Evolutionary conservation across 2,113 vertebrate species (phyloP), one percentile per base, ranked within the genome.

Genomic region (Callaeas wilsoni): DNA sequence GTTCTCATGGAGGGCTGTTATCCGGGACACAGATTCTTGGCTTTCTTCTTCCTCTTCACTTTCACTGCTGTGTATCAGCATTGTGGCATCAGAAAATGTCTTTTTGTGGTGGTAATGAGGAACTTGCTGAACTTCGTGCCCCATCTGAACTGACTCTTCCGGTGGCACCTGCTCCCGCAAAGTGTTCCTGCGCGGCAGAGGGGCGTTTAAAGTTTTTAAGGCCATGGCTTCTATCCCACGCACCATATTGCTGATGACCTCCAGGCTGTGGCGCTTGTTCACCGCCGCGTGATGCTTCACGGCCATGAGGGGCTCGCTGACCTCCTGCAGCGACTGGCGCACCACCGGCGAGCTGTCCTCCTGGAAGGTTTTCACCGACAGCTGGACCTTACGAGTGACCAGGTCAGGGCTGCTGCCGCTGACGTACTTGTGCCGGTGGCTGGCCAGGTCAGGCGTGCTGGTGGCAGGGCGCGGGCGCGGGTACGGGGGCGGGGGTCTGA

Each of bases 41-140:
- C 98, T 50, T 76, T 97, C 98, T 44, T 97, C 98, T 30, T 98
- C 97, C 49, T 98, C 98, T 94, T 99, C 99, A 0, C 99, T 99
- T 92, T 99, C 99, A 2, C 99, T 99, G 97, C 99, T 99, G 96
- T 99, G 99, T 95, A 99, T 99, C 59, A 99, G 97, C 99, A 99
- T 99, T 0, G 99, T 99, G 86, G 99, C 99, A 13, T 99, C 99
- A 0, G 99, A 99, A 85, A 99, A 97, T 0, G 98, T 99, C 97
- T 99, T 99, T 96, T 99, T 98, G 97, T 99, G 99, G 94, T 98
- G 99, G 91, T 99, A 99, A 55, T 95, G 96, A 47, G 97, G 97
- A 37, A 97, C 96, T 6, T 97, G 97, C 53, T 97, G 96, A 14
- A 97, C 87, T 16, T 98, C 98, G 0, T 97, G 97, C 12, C 97